phyloP scores from a whole-genome alignment of 2,888 invertebrate genomes.

The Drosophila algonquin region DNA sequence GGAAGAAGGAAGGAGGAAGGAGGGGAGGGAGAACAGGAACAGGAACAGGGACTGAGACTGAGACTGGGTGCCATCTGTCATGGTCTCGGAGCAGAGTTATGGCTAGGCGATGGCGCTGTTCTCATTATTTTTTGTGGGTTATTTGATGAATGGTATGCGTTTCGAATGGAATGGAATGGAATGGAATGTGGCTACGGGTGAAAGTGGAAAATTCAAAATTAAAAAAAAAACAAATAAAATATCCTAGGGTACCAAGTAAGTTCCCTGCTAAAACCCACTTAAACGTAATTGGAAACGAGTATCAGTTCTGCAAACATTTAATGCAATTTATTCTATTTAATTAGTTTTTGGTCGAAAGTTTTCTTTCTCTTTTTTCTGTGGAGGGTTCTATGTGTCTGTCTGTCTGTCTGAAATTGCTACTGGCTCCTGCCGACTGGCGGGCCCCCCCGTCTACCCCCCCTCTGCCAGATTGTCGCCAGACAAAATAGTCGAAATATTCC shows the following conservation, averaged over 20 bases:
- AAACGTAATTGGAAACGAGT: constrained; percentile 42
- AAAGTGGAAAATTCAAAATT: neutral
- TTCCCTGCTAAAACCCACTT: constrained; percentile 5
- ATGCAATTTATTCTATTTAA: constrained; percentile 73
- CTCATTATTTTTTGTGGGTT: constrained; percentile 21
- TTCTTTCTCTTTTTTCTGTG: neutral
- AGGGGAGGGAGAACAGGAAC: constrained; percentile 11
- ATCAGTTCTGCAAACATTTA: constrained; percentile 48
- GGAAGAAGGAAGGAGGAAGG: neutral
- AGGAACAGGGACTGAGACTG: constrained; percentile 25
- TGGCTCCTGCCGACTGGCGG: too few relatives aligned
- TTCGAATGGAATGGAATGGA: neutral
- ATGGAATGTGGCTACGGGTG: neutral
- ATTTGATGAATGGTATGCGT: neutral
- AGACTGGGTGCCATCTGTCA: constrained; percentile 64
- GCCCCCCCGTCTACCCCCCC: too few relatives aligned
- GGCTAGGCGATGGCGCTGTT: constrained; percentile 53
- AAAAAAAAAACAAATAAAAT: neutral
- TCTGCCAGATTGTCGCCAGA: constrained; percentile 28
- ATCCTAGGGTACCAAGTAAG: too few relatives aligned
- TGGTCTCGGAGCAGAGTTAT: constrained; percentile 46
- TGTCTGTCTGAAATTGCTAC: neutral
- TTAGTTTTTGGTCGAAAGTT: constrained; percentile 67
- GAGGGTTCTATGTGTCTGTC: constrained; percentile 13
- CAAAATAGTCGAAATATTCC: constrained; percentile 20